phyloP scores from a whole-genome alignment of 2,797 vertebrate genomes.

The Pygocentrus nattereri region DNA sequence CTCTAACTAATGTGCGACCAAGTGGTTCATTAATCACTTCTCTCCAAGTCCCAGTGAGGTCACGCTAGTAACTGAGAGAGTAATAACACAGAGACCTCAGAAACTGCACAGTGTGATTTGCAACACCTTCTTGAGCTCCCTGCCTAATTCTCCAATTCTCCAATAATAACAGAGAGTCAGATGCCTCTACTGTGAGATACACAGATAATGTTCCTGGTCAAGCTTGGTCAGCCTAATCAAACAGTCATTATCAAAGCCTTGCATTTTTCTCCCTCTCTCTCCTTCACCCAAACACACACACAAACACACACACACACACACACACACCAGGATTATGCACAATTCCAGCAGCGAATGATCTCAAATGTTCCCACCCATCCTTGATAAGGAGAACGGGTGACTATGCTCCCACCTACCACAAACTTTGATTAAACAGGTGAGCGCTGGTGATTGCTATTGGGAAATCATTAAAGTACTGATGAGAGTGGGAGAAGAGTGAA shows the following conservation, averaged over 20 bases:
- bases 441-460: constrained; percentile 66
- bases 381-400: constrained; percentile 35
- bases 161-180: constrained; percentile 45
- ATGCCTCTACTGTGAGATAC: constrained; percentile 19
- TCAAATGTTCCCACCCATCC: constrained; percentile 38
- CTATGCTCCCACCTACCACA: constrained; percentile 61
- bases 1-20: background rate
- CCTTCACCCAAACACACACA: background rate
- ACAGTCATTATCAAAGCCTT: constrained; percentile 54
- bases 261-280: constrained; percentile 38
- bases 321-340: constrained; percentile 22
- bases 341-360: constrained; percentile 31
- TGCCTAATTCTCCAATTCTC: constrained; percentile 43
- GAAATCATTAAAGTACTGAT: constrained; percentile 71
- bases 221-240: constrained; percentile 57
- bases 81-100: background rate
- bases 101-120: constrained; percentile 28
- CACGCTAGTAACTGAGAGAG: background rate
- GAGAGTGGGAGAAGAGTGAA: constrained; percentile 56
- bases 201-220: constrained; percentile 52
- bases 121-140: constrained; percentile 13
- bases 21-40: constrained; percentile 6
- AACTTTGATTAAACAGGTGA: constrained; percentile 75
- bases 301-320: background rate
- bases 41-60: background rate